Conservation (phyloP, 1,140 invertebrate species). For the Pogonus chalceus region DNA sequence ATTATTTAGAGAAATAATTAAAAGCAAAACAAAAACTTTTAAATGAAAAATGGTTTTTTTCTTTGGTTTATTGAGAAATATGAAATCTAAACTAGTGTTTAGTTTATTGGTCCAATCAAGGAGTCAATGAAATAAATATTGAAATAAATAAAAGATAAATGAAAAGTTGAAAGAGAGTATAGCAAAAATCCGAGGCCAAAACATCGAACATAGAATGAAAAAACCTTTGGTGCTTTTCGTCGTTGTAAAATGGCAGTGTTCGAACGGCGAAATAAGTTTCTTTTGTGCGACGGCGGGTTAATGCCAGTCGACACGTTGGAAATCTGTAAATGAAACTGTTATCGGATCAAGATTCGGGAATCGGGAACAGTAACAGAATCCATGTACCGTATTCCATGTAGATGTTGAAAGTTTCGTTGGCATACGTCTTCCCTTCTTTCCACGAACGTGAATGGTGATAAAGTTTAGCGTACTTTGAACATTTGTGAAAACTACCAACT, state of each 20-base stretch:
- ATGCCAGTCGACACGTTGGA: slow-evolving; percentile 19
- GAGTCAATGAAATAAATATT: not conserved
- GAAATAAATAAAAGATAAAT: not conserved
- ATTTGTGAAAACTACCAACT: no score
- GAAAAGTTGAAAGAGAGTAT: not conserved
- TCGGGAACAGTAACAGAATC: no score
- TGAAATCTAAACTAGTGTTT: no score
- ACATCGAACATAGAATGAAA: slow-evolving; percentile 1
- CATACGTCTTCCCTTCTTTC: no score
- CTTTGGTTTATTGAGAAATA: no score
- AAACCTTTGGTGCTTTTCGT: slow-evolving; percentile 12
- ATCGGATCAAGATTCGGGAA: slow-evolving; percentile 13
- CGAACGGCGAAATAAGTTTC: slow-evolving; percentile 16
- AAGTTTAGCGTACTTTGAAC: no score
- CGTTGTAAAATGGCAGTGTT: slow-evolving; percentile 18
- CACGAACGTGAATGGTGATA: no score
- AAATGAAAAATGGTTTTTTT: no score
- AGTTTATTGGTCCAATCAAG: slow-evolving; percentile 8
- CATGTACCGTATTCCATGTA: no score
- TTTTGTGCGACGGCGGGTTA: slow-evolving; percentile 18
- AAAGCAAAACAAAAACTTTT: no score
- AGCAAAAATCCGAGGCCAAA: not conserved
- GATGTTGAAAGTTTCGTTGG: no score
- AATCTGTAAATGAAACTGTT: slow-evolving; percentile 25
- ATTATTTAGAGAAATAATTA: no score